These are phyloP conservation scores for Zootoca vivipara DNA, from an alignment of 2,113 vertebrate species.

Conservation along the genomic window DNA sequence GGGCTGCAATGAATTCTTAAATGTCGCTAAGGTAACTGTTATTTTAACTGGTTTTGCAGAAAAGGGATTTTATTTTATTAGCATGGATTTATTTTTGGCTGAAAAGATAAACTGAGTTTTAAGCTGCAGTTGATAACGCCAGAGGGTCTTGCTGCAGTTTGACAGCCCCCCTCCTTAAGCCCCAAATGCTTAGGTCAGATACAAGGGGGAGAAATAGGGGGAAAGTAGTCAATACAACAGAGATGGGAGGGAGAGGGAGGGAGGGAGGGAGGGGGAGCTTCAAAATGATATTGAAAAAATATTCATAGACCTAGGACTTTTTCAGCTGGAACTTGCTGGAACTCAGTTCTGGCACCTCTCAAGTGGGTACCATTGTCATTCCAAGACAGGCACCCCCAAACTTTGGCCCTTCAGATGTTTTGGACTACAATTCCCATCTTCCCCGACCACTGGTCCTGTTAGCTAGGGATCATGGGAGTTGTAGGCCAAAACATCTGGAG, in stretches of 20 bases:
- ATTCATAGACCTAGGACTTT: no score
- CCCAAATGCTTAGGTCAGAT: neutral
- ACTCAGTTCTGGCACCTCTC: no score
- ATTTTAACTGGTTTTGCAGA: slow-evolving; percentile 70
- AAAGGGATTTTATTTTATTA: slow-evolving; percentile 69
- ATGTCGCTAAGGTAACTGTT: slow-evolving; percentile 76
- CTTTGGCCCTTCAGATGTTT: no score
- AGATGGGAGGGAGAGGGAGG: accelerated
- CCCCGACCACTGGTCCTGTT: no score
- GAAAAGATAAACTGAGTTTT: slow-evolving; percentile 33
- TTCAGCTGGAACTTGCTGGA: no score
- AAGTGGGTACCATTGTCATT: no score
- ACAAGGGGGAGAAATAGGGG: neutral
- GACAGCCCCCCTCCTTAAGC: neutral
- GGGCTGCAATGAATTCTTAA: slow-evolving; percentile 63
- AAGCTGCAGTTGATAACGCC: slow-evolving; percentile 28
- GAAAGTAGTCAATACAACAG: neutral
- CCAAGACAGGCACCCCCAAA: no score
- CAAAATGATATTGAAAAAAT: neutral
- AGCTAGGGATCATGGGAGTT: no score
- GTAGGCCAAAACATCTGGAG: no score
- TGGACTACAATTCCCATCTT: no score
- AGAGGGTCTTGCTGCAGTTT: slow-evolving; percentile 2
- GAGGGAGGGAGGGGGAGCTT: no score
- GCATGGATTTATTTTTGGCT: slow-evolving; percentile 58